These are phyloP conservation scores for Pagetopsis macropterus DNA, from an alignment of 2,797 vertebrate genomes.

Conservation along the genomic window DNA sequence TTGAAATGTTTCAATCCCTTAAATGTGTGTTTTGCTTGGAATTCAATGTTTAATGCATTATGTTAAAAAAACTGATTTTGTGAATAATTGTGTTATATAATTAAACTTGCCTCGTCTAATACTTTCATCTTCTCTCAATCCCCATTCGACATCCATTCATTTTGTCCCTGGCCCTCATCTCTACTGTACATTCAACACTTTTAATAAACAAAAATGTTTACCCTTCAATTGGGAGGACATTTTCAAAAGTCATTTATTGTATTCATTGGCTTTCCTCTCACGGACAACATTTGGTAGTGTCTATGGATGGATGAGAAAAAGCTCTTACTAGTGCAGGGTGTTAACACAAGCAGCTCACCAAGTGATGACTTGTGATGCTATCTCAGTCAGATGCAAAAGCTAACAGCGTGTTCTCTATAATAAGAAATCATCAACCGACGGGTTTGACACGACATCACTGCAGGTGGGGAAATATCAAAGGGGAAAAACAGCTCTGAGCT, in stretches of 20 bases:
- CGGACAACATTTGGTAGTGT: constrained; percentile 11
- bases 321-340: constrained; percentile 18
- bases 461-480: constrained; percentile 30
- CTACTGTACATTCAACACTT: constrained; percentile 24
- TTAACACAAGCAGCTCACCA: constrained; percentile 39
- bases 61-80: constrained; percentile 33
- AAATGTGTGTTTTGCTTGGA: constrained; percentile 3
- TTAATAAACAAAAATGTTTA: constrained; percentile 35
- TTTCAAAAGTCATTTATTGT: constrained; percentile 26
- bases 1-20: neutral
- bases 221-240: constrained; percentile 7
- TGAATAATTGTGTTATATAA: constrained; percentile 47
- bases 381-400: constrained; percentile 46
- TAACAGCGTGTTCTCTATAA: constrained; percentile 44
- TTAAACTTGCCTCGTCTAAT: constrained; percentile 37
- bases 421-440: constrained; percentile 43
- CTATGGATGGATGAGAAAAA: constrained; percentile 13
- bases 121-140: constrained; percentile 60
- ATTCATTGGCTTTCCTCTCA: constrained; percentile 37
- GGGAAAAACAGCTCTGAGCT: constrained; percentile 13
- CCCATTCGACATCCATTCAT: constrained; percentile 35
- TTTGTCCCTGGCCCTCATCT: constrained; percentile 42
- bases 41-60: constrained; percentile 29
- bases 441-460: constrained; percentile 28
- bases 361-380: constrained; percentile 33